Evolutionary conservation across 2,888 invertebrate genomes (phyloP), one percentile per base, ranked within the genome.

Genomic region (Conomelus anceps): DNA sequence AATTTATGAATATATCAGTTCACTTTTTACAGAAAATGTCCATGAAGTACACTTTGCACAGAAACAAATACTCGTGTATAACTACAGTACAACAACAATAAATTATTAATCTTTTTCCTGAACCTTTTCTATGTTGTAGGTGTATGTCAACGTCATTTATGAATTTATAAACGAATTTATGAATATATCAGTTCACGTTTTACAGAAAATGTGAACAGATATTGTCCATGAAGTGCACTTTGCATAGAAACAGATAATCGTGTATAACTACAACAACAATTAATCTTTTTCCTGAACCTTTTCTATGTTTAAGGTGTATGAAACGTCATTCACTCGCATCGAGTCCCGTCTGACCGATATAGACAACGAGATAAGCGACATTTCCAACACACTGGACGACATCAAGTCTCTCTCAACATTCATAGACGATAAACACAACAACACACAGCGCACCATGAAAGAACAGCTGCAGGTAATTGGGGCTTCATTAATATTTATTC

Each of bases 311-410:
- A 1, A 85, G 24, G n/a, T 23, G 17, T 85, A 85, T 23, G 85
- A 23, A 23, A 20, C 23, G 11, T 23, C 85, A 23, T 22, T 85
- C 17, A 22, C 24, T 86, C 86, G 86, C 29, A 17, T 86, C 0
- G 86, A 86, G 22, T 86, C 86, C 24, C 86, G 86, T 0, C 26
- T 26, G 13, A 92, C 92, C 17, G 93, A 93, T 88, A 92, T 93
- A 34, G 93, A 93, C 91, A 92, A 91, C 0, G 93, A 93, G 91
- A 89, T 93, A 34, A 92, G 92, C 0, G 93, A 93, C 84, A 92
- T 92, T 1, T 91, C 92, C 20, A 91, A 92, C n/a, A 92, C 92
- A 22, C 91, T 93, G n/a, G 93, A 93, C 85, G 93, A 93, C 89
- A 91, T 93, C 13, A 93, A 93, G 91, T 92, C 91, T 23, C 91